Percentiles rank a stretch among this genome's conserved stretches.
phyloP scores from a whole-genome alignment of 2,113 vertebrate genomes.

The Pelodiscus sinensis region DNA sequence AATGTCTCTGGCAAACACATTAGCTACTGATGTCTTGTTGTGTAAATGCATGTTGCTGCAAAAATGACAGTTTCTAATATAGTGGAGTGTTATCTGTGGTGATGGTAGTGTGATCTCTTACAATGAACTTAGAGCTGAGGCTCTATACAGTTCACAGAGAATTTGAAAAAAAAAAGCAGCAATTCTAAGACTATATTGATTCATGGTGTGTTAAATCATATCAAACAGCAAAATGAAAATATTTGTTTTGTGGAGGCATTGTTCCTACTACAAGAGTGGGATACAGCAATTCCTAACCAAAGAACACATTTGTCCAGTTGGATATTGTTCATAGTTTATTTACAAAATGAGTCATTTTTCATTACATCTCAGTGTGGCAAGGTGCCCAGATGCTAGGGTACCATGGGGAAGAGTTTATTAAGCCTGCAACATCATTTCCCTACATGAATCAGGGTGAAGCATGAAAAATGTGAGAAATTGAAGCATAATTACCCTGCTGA shows the following conservation, averaged over 20 bases:
- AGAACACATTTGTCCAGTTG: conserved; percentile 13
- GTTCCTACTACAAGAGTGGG: conserved; percentile 26
- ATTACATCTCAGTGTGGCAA: conserved; percentile 53
- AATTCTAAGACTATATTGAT: conserved; percentile 53
- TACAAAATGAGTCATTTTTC: conserved; percentile 56
- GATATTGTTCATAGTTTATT: conserved; percentile 58
- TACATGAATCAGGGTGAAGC: background rate
- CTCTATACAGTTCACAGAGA: background rate
- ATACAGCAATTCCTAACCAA: conserved; percentile 22
- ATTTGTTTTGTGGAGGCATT: conserved; percentile 30
- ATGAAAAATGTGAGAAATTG: background rate
- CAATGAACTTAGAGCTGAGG: background rate
- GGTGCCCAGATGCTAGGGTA: conserved; percentile 53
- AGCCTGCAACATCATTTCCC: conserved; percentile 44
- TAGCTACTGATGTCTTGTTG: conserved; percentile 76
- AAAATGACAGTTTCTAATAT: conserved; percentile 70
- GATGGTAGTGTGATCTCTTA: conserved; percentile 48
- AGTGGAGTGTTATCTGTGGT: conserved; percentile 61
- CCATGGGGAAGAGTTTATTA: conserved; percentile 34
- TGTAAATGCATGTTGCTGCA: conserved; percentile 67
- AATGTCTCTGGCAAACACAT: conserved; percentile 64
- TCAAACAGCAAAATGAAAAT: conserved; percentile 38
- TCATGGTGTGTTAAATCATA: conserved; percentile 39
- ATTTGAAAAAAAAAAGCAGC: conserved; percentile 23
- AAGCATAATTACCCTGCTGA: background rate